Evolutionary conservation across 1,140 invertebrate genomes (phyloP), one percentile per base, ranked within the genome.

Genomic region (Globodera ellingtonae): DNA sequence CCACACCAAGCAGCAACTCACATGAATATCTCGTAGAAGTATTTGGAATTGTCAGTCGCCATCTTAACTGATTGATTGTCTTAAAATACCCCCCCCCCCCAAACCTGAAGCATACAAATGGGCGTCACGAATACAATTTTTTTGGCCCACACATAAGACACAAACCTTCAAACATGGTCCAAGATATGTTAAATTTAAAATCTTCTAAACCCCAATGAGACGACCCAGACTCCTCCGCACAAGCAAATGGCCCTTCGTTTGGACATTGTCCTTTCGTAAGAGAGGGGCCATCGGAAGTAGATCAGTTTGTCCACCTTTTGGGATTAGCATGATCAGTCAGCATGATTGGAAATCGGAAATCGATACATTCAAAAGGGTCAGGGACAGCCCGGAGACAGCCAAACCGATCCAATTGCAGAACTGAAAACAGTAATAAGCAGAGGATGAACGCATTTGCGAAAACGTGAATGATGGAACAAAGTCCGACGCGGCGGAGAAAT

Each of bases 361-460:
- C 56, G 56, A 62, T 52, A 52, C 56, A 67, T 77, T 77, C 69
- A 77, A 47, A 56, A 88, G 56, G 10, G 87, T 89, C 46, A 89
- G 78, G 50, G 87, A 89, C 21, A 89, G 81, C 13, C 87, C 87
- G n/a, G 86, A 88, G n/a, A 88, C 87, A 5, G 87, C 87, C 35
- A 88, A 78, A 18, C 87, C 87, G 56, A 89, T 78, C 87, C 87
- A 88, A 75, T 88, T 88, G 75, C 87, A 86, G 74, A 86, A 77
- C 75, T 77, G 24, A 67, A 75, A 66, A 44, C 10, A n/a, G 67
- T 6, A 21, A 66, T 69, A 8, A 8, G 62, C 21, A 15, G 15
- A 18, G 6, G n/a, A 24, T 35, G n/a, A 15, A 10, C 62, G 46
- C 44, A 5, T n/a, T 24, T 75, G 44, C 35, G 4, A 75, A 8